These are phyloP conservation scores for Drosophila pandora DNA, from an alignment of 1,140 invertebrate genomes.

Conservation along the genomic window DNA sequence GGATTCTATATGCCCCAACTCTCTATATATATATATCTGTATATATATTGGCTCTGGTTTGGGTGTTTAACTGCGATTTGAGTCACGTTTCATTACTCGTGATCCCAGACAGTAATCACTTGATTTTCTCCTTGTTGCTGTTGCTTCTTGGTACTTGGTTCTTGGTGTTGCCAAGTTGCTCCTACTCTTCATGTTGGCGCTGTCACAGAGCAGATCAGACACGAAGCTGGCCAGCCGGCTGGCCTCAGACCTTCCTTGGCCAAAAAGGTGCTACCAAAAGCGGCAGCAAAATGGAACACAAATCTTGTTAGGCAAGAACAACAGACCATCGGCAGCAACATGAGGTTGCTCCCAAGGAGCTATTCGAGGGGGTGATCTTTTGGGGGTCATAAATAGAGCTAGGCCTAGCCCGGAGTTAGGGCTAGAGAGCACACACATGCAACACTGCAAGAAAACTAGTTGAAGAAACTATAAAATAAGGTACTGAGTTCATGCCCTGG, in stretches of 20 bases:
- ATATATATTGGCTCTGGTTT: conserved; percentile 15
- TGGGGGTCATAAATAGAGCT: conserved; percentile 43
- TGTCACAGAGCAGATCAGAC: conserved; percentile 54
- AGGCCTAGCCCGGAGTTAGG: no score
- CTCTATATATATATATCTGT: conserved; percentile 6
- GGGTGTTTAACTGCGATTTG: conserved; percentile 81
- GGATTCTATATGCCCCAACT: background rate
- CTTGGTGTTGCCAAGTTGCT: conserved; percentile 23
- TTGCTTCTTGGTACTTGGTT: conserved; percentile 17
- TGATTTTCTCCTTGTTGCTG: conserved; percentile 54
- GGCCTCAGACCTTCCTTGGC: conserved; percentile 23
- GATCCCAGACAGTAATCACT: conserved; percentile 80
- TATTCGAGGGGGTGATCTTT: background rate
- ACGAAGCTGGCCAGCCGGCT: conserved; percentile 34
- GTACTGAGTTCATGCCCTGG: conserved; percentile 20
- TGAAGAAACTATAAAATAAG: no score
- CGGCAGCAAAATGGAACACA: conserved; percentile 47
- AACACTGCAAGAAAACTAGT: background rate
- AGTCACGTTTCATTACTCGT: conserved; percentile 82
- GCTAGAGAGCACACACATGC: no score
- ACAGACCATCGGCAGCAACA: conserved; percentile 21
- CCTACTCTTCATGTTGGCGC: conserved; percentile 7
- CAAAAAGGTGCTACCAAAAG: conserved; percentile 57
- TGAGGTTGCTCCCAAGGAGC: background rate
- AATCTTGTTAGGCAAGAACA: conserved; percentile 44